Evolutionary conservation across 2,797 vertebrate genomes (phyloP).

Genomic region (Cossypha niveicapilla): DNA sequence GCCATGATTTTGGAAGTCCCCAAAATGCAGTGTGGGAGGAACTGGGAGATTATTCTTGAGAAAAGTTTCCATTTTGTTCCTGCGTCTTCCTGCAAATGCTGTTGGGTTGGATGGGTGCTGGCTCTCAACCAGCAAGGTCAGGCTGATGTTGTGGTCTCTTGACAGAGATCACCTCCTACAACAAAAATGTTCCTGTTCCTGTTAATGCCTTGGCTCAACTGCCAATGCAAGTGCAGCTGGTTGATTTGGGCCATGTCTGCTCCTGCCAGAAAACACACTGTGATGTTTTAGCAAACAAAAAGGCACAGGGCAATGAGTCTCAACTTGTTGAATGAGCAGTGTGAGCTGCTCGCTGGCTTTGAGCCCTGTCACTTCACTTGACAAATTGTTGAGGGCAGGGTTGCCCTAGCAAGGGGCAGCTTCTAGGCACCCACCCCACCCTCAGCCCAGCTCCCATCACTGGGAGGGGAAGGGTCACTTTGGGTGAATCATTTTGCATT

Average conservation of each 20-base stretch:
- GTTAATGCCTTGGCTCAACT: not conserved
- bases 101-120: not conserved
- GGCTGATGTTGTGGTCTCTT: not conserved
- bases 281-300: not conserved
- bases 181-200: not conserved
- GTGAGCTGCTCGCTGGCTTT: fast-evolving
- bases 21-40: not conserved
- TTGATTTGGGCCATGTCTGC: not conserved
- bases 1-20: not conserved
- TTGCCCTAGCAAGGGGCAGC: not conserved
- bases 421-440: not conserved
- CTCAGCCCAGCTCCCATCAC: not conserved
- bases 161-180: not conserved
- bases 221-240: not conserved
- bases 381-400: not conserved
- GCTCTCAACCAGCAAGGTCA: not conserved
- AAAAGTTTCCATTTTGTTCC: not conserved
- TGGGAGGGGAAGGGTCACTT: not conserved
- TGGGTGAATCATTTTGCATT: not conserved
- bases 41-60: not conserved
- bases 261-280: not conserved
- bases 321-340: not conserved
- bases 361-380: not conserved
- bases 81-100: not conserved
- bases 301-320: not conserved